phyloP scores from a whole-genome alignment of 2,888 invertebrate genomes.

The Meloe dianella region DNA sequence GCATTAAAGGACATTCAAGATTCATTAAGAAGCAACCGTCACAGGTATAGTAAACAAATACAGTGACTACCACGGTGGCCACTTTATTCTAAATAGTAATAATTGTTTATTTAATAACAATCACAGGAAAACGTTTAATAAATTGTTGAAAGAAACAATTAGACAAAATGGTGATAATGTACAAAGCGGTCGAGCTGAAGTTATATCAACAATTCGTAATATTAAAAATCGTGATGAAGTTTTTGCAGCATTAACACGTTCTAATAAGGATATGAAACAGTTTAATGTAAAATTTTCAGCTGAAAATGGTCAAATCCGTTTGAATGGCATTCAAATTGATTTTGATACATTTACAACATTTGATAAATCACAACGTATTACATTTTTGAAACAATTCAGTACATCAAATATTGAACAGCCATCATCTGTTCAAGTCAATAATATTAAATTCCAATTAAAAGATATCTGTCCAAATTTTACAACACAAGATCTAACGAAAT shows the following conservation, averaged over 20 bases:
- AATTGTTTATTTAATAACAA: too few relatives aligned
- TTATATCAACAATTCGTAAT: constrained; percentile 63
- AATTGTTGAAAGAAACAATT: constrained; percentile 64
- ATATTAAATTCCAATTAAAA: constrained; percentile 15
- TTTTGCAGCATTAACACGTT: constrained; percentile 63
- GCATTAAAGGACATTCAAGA: constrained; percentile 62
- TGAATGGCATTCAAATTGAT: constrained; percentile 49
- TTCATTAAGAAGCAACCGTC: constrained; percentile 64
- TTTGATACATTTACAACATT: constrained; percentile 45
- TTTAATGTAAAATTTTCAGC: constrained; percentile 56
- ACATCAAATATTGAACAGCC: constrained; percentile 13
- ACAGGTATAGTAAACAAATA: too few relatives aligned
- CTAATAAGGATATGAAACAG: constrained; percentile 64
- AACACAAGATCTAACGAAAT: constrained; percentile 7
- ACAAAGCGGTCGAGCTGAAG: constrained; percentile 62
- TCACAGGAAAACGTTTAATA: constrained; percentile 65
- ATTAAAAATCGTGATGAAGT: constrained; percentile 65
- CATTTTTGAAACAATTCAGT: constrained; percentile 33
- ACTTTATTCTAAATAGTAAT: too few relatives aligned
- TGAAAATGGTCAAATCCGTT: constrained; percentile 43
- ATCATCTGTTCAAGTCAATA: constrained; percentile 11
- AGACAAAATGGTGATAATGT: constrained; percentile 59
- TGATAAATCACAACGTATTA: constrained; percentile 39
- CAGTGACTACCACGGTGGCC: too few relatives aligned
- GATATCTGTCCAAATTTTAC: constrained; percentile 8